Percentiles rank a stretch among this genome's conserved stretches.
Conservation (phyloP, 2,797 vertebrate species). For the Cyprinodon diabolis region DNA sequence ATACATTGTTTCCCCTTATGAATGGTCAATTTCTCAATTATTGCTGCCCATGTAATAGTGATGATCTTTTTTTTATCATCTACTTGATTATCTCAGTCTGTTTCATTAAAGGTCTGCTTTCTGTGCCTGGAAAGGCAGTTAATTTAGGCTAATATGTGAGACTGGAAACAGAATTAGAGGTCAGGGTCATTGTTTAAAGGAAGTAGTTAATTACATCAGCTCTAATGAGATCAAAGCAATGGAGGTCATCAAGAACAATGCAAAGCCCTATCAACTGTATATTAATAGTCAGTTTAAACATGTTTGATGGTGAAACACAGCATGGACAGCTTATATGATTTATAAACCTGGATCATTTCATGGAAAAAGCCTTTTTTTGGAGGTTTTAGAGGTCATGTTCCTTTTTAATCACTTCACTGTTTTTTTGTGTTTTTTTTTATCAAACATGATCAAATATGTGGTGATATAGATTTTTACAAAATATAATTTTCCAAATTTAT, state of each 20-base stretch:
- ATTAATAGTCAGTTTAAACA: slow-evolving; percentile 61
- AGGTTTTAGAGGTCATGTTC: not conserved
- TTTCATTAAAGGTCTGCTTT: slow-evolving; percentile 39
- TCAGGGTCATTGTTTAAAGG: slow-evolving; percentile 68
- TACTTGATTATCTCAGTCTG: slow-evolving; percentile 15
- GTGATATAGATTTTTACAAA: too few relatives aligned
- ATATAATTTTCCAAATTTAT: not conserved
- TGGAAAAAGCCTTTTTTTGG: not conserved
- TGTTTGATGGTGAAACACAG: slow-evolving; percentile 36
- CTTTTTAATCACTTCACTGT: not conserved
- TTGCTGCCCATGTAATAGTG: slow-evolving; percentile 18
- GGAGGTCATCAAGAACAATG: slow-evolving; percentile 60
- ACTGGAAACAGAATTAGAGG: slow-evolving; percentile 48
- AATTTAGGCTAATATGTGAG: slow-evolving; percentile 68
- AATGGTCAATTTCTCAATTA: slow-evolving; percentile 51
- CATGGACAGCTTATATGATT: slow-evolving; percentile 12
- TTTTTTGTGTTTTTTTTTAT: not conserved
- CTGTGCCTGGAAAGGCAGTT: slow-evolving; percentile 48
- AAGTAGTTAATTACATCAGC: slow-evolving; percentile 63
- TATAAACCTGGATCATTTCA: not conserved
- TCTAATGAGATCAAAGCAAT: slow-evolving; percentile 74
- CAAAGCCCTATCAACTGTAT: slow-evolving; percentile 58
- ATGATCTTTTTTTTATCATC: slow-evolving; percentile 7
- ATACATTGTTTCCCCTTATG: slow-evolving; percentile 44
- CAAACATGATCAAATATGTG: too few relatives aligned